Percentiles rank a stretch among this genome's conserved stretches.
These are phyloP conservation scores for Anthopleura sola DNA, from an alignment of 64 coral and sea anemone species.

Conservation along the genomic window DNA sequence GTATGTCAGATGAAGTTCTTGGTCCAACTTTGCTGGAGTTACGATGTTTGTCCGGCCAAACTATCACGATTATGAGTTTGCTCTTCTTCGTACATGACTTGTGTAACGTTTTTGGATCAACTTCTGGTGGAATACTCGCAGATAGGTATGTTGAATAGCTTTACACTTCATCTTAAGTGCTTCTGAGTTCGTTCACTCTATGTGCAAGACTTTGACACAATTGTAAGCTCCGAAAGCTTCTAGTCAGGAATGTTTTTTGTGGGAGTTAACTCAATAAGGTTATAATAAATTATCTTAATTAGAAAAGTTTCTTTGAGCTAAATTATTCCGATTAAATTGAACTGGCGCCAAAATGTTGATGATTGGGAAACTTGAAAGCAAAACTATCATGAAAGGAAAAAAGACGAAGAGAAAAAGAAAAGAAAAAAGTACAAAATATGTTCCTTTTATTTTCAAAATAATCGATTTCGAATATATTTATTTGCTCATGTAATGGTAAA, in stretches of 20 bases:
- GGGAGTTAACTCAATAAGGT: too few relatives aligned
- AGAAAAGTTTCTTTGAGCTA: too few relatives aligned
- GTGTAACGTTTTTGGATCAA: constrained; percentile 93
- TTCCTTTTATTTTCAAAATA: not conserved
- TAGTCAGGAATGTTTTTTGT: too few relatives aligned
- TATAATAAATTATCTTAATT: too few relatives aligned
- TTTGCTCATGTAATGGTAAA: not conserved
- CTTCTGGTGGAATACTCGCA: constrained; percentile 71
- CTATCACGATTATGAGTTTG: constrained; percentile 86
- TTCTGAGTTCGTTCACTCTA: too few relatives aligned
- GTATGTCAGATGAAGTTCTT: constrained; percentile 93
- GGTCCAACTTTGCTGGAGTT: constrained; percentile 82
- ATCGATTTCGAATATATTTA: not conserved
- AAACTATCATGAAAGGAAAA: not conserved
- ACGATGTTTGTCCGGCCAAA: constrained; percentile 73
- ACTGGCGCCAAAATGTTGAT: too few relatives aligned
- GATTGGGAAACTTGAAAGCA: not conserved
- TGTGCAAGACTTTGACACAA: too few relatives aligned
- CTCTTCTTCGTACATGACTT: constrained; percentile 89
- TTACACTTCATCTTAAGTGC: too few relatives aligned
- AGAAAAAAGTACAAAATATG: not conserved
- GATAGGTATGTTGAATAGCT: constrained; percentile 54
- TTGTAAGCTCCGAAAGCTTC: too few relatives aligned
- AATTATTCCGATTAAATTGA: too few relatives aligned
- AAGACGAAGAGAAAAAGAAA: not conserved